Evolutionary conservation across 2,113 vertebrate genomes (phyloP), one percentile per base, ranked within the genome.

Genomic region (Atractosteus spatula): DNA sequence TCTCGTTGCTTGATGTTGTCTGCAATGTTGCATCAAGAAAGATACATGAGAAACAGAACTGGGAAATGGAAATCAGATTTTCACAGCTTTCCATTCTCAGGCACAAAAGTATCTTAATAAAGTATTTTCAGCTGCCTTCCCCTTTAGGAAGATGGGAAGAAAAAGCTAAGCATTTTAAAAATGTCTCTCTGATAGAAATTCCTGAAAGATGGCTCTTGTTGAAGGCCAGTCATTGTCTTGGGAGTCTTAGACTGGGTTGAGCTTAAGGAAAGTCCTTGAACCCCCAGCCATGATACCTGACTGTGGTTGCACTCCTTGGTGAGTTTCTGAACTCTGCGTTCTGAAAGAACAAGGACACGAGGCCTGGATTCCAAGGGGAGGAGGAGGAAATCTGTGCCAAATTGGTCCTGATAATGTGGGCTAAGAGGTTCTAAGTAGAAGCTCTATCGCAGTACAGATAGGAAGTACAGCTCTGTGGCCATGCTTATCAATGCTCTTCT

Each of bases 391-490:
- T 66, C 47, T 3, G 29, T 62, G 69, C 71, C 69, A 73, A 69
- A 76, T 72, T 55, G 76, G 70, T 76, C 70, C 72, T 71, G 80
- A 66, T 81, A 81, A 67, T 70, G 55, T 55, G 74, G 63, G 10
- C 62, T 80, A 86, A 90, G 87, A 87, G 88, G 77, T 73, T 62
- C 8, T 87, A 86, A 90, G 87, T 89, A 83, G 84, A 77, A 68
- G 78, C 74, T 83, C 82, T 89, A 87, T 89, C 85, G 81, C 76
- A 69, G 57, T 4, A 2, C 76, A 80, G 87, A 91, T 89, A 86
- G 78, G 73, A 86, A 77, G 81, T 17, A 75, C 83, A 75, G 75
- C 14, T 4, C 77, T 79, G 74, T 79, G 70, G 79, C 82, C 80
- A 72, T 78, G 77, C 70, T 76, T 72, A 79, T 89, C 82, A 86